phyloP scores from a whole-genome alignment of 1,140 invertebrate genomes.

The Apis florea region DNA sequence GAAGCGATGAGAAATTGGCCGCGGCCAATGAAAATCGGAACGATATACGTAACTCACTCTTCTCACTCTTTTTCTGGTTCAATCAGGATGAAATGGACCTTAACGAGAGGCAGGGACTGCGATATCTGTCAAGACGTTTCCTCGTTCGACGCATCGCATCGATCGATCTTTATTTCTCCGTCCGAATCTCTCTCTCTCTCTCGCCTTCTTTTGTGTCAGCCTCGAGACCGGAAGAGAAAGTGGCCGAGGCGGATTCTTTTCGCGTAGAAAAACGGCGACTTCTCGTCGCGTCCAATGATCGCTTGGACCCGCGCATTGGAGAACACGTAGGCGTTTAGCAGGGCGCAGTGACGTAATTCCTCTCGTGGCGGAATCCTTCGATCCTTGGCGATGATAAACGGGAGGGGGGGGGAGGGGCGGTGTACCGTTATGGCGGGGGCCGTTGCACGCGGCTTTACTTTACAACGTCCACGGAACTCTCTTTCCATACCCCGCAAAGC shows the following conservation, averaged over 20 bases:
- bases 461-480: constrained; percentile 13
- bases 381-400: constrained; percentile 25
- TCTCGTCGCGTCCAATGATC: constrained; percentile 51
- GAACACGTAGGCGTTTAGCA: constrained; percentile 29
- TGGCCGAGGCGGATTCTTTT: constrained; percentile 32
- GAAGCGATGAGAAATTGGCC: constrained; percentile 33
- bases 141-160: neutral
- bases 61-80: neutral
- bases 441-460: constrained; percentile 1
- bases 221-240: constrained; percentile 65
- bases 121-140: constrained; percentile 30
- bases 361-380: constrained; percentile 9
- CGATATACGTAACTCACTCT: constrained; percentile 3
- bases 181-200: neutral
- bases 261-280: constrained; percentile 26
- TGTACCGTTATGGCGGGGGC: constrained; percentile 28
- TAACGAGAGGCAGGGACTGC: constrained; percentile 19
- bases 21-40: constrained; percentile 23
- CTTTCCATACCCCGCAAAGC: neutral
- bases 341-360: constrained; percentile 22
- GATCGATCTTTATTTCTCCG: constrained; percentile 26
- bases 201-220: constrained; percentile 54
- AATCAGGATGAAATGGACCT: constrained; percentile 9
- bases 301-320: constrained; percentile 6
- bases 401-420: no score